Evolutionary conservation across 2,888 invertebrate genomes (phyloP).

Genomic region (Cheilosia pagana): DNA sequence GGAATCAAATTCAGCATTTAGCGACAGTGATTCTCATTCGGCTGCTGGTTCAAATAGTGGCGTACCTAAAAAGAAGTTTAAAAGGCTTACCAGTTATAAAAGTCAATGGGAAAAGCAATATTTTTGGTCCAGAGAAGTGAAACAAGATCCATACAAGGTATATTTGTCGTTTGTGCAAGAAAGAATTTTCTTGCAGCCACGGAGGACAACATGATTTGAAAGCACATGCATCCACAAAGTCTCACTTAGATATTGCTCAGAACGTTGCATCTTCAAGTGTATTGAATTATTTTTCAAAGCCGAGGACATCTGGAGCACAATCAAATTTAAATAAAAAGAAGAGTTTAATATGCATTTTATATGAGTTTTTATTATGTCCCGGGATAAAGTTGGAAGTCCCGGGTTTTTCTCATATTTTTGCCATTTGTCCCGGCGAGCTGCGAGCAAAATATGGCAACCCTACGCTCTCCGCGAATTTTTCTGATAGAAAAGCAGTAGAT

Average conservation of each 20-base stretch:
- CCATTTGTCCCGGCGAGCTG: no score
- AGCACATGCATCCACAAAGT: constrained; percentile 28
- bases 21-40: neutral
- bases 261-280: constrained; percentile 13
- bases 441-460: no score
- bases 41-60: constrained; percentile 10
- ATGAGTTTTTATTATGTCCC: no score
- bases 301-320: no score
- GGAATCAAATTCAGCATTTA: no score
- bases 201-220: constrained; percentile 39
- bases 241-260: constrained; percentile 1
- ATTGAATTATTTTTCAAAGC: constrained; percentile 34
- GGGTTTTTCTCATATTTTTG: no score
- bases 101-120: constrained; percentile 14
- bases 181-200: constrained; percentile 33
- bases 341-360: no score
- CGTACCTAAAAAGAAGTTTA: constrained; percentile 3
- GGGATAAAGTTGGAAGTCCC: no score
- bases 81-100: constrained; percentile 22
- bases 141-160: constrained; percentile 10
- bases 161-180: constrained; percentile 27
- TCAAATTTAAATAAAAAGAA: no score
- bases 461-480: no score
- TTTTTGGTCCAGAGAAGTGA: constrained; percentile 18
- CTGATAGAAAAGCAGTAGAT: no score